phyloP scores from a whole-genome alignment of 2,888 invertebrate genomes.

The Timandra comae region DNA sequence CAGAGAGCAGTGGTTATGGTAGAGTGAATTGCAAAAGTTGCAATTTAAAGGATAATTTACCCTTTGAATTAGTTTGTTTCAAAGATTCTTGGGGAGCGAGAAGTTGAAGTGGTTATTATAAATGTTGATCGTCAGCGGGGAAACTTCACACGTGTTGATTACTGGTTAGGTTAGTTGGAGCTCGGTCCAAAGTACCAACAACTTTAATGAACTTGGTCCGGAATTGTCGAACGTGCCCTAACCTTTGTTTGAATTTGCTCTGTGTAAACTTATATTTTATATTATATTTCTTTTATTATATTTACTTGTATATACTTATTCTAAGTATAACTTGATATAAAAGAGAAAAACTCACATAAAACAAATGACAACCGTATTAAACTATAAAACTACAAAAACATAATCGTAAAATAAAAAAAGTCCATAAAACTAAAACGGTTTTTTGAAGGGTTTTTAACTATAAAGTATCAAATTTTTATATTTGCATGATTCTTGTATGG shows the following conservation, averaged over 20 bases:
- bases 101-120: conserved; percentile 8
- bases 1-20: conserved; percentile 8
- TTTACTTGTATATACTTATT: too few species aligned
- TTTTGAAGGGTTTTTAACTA: conserved; percentile 11
- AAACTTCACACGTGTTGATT: conserved; percentile 27
- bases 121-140: conserved; percentile 12
- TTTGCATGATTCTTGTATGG: conserved; percentile 27
- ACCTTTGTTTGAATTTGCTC: too few species aligned
- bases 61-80: not conserved
- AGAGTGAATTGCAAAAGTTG: conserved; percentile 15
- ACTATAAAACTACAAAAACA: conserved; percentile 3
- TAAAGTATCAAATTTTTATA: conserved; percentile 32
- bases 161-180: conserved; percentile 18
- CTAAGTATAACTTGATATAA: conserved; percentile 4
- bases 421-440: not conserved
- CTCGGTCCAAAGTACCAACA: conserved; percentile 20
- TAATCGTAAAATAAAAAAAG: conserved; percentile 6
- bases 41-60: conserved; percentile 11
- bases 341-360: conserved; percentile 5
- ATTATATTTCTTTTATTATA: too few species aligned
- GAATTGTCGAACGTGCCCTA: conserved; percentile 21
- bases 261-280: too few species aligned
- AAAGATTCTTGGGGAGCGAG: conserved; percentile 9
- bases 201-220: conserved; percentile 36
- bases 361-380: conserved; percentile 5